Evolutionary conservation across 2,888 invertebrate species (phyloP), one percentile per base, ranked within the genome.

Genomic region (Eupithecia subfuscata): DNA sequence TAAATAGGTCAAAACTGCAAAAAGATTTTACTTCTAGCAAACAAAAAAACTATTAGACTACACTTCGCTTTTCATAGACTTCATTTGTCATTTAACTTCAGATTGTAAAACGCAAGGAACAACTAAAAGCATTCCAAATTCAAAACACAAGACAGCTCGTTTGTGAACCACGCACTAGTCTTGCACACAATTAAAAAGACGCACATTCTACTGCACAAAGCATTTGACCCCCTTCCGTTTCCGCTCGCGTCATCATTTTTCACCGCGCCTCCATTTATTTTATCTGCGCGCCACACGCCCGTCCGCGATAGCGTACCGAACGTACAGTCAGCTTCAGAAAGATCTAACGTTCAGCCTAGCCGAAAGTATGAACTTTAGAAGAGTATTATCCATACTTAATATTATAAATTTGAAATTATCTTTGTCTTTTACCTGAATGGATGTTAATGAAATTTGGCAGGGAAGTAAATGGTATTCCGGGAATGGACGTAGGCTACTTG

Each of bases 221-320:
- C 78, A 78, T 80, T 76, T 82, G 82, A 92, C 92, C 92, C 82
- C 82, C 87, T 88, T 90, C 90, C 92, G 91, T 92, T 92, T 93
- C 93, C 93, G 87, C 92, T 81, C 91, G 90, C 90, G 91, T 91
- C 93, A 92, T 94, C 94, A 94, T 95, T 94, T 95, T 94, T 94
- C 94, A 95, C 91, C 84, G 90, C 86, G 90, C 88, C 92, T 90
- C 93, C 94, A 94, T 94, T 94, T 94, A 93, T 94, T 94, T 95
- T 95, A 95, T 95, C 94, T 92, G 92, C 86, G 90, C 92, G 89
- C 90, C 92, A 87, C 94, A 94, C 93, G 91, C 92, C 89, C 88
- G 90, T 87, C 90, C 89, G 87, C 86, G 84, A 75, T 75, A 78
- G 60, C 60, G 60, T 60, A 25, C 25, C 9, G 34, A 64, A 37